phyloP scores from a whole-genome alignment of 2,113 vertebrate genomes.

The Coturnix japonica region DNA sequence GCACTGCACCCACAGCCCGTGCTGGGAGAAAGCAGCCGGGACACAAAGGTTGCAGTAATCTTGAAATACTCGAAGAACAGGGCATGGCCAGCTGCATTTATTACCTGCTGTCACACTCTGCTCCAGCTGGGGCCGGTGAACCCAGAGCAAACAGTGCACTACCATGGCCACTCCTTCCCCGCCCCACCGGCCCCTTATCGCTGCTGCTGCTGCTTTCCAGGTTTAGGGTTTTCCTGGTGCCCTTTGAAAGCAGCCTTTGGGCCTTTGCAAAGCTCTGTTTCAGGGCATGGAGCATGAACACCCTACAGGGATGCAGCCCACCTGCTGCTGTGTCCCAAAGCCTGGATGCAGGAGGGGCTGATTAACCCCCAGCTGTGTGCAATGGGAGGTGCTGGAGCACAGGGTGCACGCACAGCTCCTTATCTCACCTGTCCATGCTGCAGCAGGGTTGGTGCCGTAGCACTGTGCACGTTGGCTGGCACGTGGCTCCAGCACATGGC shows the following conservation, averaged over 20 bases:
- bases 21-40: not conserved
- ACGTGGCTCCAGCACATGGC: not conserved
- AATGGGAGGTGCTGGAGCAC: not conserved
- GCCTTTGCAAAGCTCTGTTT: fast-evolving
- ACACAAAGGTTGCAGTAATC: not conserved
- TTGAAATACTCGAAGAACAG: not conserved
- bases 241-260: not conserved
- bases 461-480: fast-evolving
- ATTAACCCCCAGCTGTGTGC: too few relatives aligned
- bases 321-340: fast-evolving
- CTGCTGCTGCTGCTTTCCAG: fast-evolving
- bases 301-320: not conserved
- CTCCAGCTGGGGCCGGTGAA: not conserved
- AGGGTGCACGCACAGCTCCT: fast-evolving
- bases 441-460: fast-evolving
- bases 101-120: not conserved
- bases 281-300: not conserved
- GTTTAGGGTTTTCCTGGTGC: not conserved
- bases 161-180: not conserved
- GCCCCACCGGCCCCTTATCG: not conserved
- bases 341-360: not conserved
- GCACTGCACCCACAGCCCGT: not conserved
- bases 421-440: not conserved
- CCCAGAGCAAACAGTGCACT: not conserved
- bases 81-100: not conserved